These are phyloP conservation scores for Pyrgus malvae DNA, from an alignment of 2,888 invertebrate genomes.

Conservation along the genomic window DNA sequence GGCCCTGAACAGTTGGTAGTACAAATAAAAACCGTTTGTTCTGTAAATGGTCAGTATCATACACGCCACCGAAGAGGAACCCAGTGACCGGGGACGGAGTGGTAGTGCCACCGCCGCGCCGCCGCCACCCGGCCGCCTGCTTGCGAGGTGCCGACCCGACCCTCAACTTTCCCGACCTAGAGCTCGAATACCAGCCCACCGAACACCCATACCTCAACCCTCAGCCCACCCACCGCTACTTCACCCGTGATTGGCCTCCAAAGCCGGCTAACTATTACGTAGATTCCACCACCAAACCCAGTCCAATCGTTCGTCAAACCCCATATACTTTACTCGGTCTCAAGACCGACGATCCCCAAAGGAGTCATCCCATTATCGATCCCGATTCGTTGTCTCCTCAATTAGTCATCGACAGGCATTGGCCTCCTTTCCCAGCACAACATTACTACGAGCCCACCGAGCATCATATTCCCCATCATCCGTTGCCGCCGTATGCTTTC, in stretches of 20 bases:
- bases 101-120: constrained; percentile 75
- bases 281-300: constrained; percentile 60
- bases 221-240: constrained; percentile 68
- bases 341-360: constrained; percentile 62
- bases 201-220: constrained; percentile 49
- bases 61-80: constrained; percentile 81
- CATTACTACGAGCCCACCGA: constrained; percentile 67
- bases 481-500: constrained; percentile 67
- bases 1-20: constrained; percentile 39
- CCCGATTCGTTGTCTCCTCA: constrained; percentile 67
- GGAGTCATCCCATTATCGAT: constrained; percentile 58
- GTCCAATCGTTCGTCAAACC: constrained; percentile 49
- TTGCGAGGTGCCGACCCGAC: constrained; percentile 76
- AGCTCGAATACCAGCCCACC: constrained; percentile 39
- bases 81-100: constrained; percentile 85
- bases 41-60: constrained; percentile 75
- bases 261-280: constrained; percentile 70
- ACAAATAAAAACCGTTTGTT: constrained; percentile 73
- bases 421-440: constrained; percentile 75
- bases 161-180: constrained; percentile 43
- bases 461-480: constrained; percentile 59
- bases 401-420: constrained; percentile 61
- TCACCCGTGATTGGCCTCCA: constrained; percentile 67
- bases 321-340: constrained; percentile 71
- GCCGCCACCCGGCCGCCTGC: constrained; percentile 72